Conservation (phyloP, 1,140 invertebrate genomes). For the Spodoptera litura region DNA sequence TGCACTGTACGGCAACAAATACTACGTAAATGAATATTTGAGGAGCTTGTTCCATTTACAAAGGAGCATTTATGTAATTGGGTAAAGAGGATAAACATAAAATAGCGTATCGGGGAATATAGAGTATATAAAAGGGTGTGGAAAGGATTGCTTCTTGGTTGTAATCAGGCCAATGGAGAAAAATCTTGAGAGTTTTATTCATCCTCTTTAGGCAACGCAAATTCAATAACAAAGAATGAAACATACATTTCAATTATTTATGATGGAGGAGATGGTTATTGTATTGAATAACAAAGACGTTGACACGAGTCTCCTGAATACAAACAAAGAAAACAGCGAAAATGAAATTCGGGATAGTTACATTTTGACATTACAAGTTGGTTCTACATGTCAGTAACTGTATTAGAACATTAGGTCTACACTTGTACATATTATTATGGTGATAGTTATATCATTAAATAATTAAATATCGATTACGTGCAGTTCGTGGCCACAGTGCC, state of each 20-base stretch:
- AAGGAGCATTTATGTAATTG: slow-evolving; percentile 31
- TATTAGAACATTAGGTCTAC: too few relatives aligned
- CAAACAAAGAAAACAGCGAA: too few relatives aligned
- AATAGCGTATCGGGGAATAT: slow-evolving; percentile 3
- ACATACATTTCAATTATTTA: too few relatives aligned
- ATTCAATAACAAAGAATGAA: too few relatives aligned
- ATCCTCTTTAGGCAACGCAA: neutral
- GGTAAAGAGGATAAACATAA: slow-evolving; percentile 33
- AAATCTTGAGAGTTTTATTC: neutral
- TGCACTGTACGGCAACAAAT: slow-evolving; percentile 3
- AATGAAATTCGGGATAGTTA: too few relatives aligned
- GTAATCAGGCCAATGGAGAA: neutral
- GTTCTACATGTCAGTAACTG: too few relatives aligned
- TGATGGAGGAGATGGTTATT: too few relatives aligned
- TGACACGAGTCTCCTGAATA: too few relatives aligned
- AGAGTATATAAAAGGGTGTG: neutral
- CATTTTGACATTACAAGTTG: too few relatives aligned
- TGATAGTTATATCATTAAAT: slow-evolving; percentile 29
- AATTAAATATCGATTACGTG: slow-evolving; percentile 40
- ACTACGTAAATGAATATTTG: neutral
- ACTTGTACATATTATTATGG: neutral
- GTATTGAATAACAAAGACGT: too few relatives aligned
- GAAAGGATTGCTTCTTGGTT: neutral
- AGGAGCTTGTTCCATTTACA: neutral
- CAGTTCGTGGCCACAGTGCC: slow-evolving; percentile 21